These are phyloP conservation scores for Argopecten irradians DNA, from an alignment of 1,140 invertebrate species.

Conservation along the genomic window DNA sequence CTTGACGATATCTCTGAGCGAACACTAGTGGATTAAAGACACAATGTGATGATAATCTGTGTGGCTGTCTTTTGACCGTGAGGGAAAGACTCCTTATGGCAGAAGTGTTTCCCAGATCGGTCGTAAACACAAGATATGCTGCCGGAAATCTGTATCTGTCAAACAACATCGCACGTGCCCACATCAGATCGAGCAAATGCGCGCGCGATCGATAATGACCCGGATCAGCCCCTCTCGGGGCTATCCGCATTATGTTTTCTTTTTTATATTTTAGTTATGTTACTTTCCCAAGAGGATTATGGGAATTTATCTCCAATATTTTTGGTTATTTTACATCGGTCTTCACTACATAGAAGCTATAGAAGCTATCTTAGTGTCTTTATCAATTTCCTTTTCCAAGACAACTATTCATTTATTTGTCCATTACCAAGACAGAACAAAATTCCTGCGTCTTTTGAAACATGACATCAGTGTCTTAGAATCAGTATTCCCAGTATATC, in stretches of 20 bases:
- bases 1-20: background rate
- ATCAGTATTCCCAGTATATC: too few species aligned
- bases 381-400: too few species aligned
- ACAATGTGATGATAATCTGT: constrained; percentile 11
- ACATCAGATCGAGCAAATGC: background rate
- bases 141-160: constrained; percentile 20
- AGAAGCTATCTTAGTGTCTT: too few species aligned
- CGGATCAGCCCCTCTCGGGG: background rate
- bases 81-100: background rate
- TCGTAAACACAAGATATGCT: background rate
- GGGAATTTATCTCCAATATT: background rate
- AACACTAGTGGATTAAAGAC: constrained; percentile 21
- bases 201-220: constrained; percentile 5
- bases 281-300: background rate
- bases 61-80: background rate
- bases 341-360: background rate
- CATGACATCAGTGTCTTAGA: too few species aligned
- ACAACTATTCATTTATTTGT: too few species aligned
- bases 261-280: background rate
- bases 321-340: background rate
- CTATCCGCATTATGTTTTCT: background rate
- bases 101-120: background rate
- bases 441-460: too few species aligned
- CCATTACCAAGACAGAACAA: too few species aligned
- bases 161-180: constrained; percentile 4